These are phyloP conservation scores for Octopus bimaculoides DNA, from an alignment of 1,140 invertebrate species.

Conservation along the genomic window DNA sequence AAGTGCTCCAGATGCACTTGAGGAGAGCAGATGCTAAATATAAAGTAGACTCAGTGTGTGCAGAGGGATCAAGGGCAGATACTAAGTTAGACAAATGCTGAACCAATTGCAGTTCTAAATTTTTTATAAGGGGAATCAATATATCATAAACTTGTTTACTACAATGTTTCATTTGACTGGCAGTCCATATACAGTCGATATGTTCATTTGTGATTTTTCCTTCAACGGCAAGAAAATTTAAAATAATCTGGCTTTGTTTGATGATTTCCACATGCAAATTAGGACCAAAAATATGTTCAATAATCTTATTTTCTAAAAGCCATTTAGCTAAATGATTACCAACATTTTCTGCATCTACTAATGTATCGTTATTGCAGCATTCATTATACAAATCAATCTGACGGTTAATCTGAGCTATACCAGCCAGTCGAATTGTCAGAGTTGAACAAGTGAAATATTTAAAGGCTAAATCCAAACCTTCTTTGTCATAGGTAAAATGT, in stretches of 20 bases:
- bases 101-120: constrained; percentile 81
- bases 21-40: constrained; percentile 84
- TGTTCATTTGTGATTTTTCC: constrained; percentile 86
- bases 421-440: constrained; percentile 85
- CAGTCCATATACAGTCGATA: constrained; percentile 89
- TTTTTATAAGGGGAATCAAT: constrained; percentile 83
- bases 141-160: constrained; percentile 89
- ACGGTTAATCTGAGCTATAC: constrained; percentile 91
- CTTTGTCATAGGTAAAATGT: constrained; percentile 80
- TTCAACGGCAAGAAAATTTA: constrained; percentile 90
- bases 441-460: constrained; percentile 91
- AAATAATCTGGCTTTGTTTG: constrained; percentile 89
- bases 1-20: constrained; percentile 80
- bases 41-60: constrained; percentile 90
- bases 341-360: constrained; percentile 76
- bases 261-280: constrained; percentile 94
- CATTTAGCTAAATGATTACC: constrained; percentile 82
- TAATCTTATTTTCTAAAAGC: constrained; percentile 87
- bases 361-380: constrained; percentile 76
- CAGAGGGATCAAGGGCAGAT: constrained; percentile 79
- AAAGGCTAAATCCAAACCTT: constrained; percentile 86
- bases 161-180: constrained; percentile 91
- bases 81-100: constrained; percentile 82
- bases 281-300: constrained; percentile 91
- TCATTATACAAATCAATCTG: constrained; percentile 89